Conservation (phyloP, 1,140 invertebrate species). For the Anastrepha ludens region DNA sequence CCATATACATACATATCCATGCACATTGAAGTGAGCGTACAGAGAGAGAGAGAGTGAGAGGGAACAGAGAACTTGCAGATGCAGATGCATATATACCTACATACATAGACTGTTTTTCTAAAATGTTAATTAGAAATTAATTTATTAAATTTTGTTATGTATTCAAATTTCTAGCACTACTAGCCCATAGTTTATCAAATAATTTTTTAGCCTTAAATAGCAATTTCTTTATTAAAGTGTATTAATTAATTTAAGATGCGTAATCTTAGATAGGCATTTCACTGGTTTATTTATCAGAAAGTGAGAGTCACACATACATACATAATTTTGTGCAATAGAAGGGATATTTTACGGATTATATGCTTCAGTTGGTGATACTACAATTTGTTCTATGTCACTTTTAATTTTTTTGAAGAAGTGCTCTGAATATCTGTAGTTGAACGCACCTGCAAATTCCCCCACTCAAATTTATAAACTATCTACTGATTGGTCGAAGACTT, state of each 20-base stretch:
- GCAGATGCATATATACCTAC: background rate
- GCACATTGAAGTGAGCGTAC: background rate
- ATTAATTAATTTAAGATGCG: background rate
- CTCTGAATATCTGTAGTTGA: too few species aligned
- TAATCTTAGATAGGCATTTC: background rate
- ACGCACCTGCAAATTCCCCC: too few species aligned
- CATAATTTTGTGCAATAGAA: background rate
- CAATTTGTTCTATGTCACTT: too few species aligned
- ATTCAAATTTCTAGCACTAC: background rate
- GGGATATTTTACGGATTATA: too few species aligned
- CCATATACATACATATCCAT: slow-evolving; percentile 51
- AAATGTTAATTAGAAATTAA: slow-evolving; percentile 31
- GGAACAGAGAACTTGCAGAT: background rate
- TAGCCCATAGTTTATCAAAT: background rate
- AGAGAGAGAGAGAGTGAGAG: background rate
- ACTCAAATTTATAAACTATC: too few species aligned
- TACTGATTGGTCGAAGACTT: too few species aligned
- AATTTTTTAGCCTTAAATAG: background rate
- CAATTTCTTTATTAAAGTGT: background rate
- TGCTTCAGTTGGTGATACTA: too few species aligned
- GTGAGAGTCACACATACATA: background rate
- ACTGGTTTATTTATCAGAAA: background rate
- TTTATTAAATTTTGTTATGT: slow-evolving; percentile 25
- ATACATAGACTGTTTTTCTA: slow-evolving; percentile 13
- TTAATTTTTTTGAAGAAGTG: too few species aligned